Base-by-base conservation (phyloP, 2,113 vertebrate species). In the Catharus bicknelli region DNA sequence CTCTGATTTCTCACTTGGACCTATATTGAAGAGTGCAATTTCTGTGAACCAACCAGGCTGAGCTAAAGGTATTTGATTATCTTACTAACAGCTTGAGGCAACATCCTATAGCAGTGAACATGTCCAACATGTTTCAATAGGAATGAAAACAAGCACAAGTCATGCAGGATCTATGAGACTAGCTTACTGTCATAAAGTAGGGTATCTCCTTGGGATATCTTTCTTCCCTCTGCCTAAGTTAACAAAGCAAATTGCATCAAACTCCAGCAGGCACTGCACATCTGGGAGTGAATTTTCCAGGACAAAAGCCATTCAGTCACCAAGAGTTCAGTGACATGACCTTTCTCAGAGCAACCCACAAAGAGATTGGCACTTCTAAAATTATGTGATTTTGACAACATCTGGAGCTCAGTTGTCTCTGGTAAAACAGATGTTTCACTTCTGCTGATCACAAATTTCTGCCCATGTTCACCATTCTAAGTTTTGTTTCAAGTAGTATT, bases 271-370 rank as follows among this genome's bases (percentile, higher is more conserved):
- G 54, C 69, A 53, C 36, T 59, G 45, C 78, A 76, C 78, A 95
- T 96, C 93, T 92, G 93, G 63, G 82, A 83, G 84, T 59, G 38
- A 58, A 87, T 89, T 94, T 94, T 87, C 63, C 82, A 62, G 47
- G 86, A 82, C 91, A 85, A 95, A 95, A 96, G 84, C 78, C 63
- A 80, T 91, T 92, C 89, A 91, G 91, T 94, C 90, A 85, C 94
- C 59, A 59, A 53, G 68, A 92, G 91, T 96, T 96, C 93, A 96
- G 74, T 70, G 89, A 77, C 59, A 29, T 80, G 95, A 94, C 94
- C 93, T 83, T 92, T 94, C 78, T 77, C 75, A 83, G 59, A 81
- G 86, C 84, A 94, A 58, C 70, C 32, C 67, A 1, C 78, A 94
- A 87, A 83, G 91, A 89, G 70, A 93, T 58, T 93, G 89, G 91